Base-by-base conservation (phyloP, 2,888 invertebrate species). In the Plusia festucae region DNA sequence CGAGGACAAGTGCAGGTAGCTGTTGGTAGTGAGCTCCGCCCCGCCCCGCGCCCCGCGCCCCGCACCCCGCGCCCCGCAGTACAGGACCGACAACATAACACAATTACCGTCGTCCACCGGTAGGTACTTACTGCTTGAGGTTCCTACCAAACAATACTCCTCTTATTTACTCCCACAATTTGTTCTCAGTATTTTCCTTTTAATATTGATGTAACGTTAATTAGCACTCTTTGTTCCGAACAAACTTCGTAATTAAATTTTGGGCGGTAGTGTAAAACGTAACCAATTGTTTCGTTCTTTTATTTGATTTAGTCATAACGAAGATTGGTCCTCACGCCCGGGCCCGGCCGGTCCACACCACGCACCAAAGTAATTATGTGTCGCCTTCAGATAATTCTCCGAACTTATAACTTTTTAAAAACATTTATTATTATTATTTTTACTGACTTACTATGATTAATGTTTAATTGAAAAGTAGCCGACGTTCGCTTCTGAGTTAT, bases 231-330 rank as follows among this genome's bases (percentile, higher is more conserved):
- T 76, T 71, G 74, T 71, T 76, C 49, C 3, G 34, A 52, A 57
- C 46, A 46, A 64, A 73, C 56, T 65, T 54, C 8, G 53, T 71
- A 65, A 74, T 76, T 76, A 22, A 56, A 76, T 76, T 70, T 54
- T 64, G 30, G 57, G 22, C 22, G 55, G 24, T 64, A 65, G 53
- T 53, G 53, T 66, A 60, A 66, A 72, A 65, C 55, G 56, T 60
- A 8, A 63, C 60, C 58, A 22, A 63, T 53, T 60, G 65, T 77
- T 68, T 62, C 57, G 59, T 60, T 67, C 22, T 71, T 70, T 71
- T 76, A 71, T 78, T 79, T 74, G 61, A 69, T 73, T 78, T 76
- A n/a, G 54, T 57, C 51, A 53, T 57, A 66, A 68, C 52, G 64
- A 64, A 64, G 54, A 65, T 65, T 46, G 49, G 49, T 24, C 32